Percentiles rank a stretch among this genome's conserved stretches.
Conservation (phyloP, 2,797 vertebrate species). For the Takifugu rubripes region DNA sequence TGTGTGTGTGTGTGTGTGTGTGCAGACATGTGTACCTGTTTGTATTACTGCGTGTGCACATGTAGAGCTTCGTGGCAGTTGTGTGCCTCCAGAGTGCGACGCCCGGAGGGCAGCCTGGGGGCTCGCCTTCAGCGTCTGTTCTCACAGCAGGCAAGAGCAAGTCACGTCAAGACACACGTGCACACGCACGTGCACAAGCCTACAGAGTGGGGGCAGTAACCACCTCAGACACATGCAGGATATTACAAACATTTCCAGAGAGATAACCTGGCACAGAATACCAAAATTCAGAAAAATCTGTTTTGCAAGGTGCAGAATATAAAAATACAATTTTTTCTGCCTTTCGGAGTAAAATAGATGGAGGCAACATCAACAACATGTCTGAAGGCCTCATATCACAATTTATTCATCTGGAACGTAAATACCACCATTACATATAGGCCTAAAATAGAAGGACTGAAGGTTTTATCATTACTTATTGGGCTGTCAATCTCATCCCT, state of each 20-base stretch:
- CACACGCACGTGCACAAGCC: slow-evolving; percentile 9
- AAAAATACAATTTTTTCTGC: slow-evolving; percentile 13
- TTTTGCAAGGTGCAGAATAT: slow-evolving; percentile 49
- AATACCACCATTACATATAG: no score
- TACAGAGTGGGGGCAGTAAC: slow-evolving; percentile 37
- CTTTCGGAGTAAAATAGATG: neutral
- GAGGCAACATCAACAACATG: neutral
- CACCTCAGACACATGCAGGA: slow-evolving; percentile 61
- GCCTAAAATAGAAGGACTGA: slow-evolving; percentile 51
- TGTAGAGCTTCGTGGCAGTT: slow-evolving; percentile 45
- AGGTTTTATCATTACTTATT: slow-evolving; percentile 63
- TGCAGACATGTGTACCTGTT: neutral
- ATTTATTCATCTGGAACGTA: no score
- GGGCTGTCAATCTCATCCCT: slow-evolving; percentile 28
- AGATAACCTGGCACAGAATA: slow-evolving; percentile 45
- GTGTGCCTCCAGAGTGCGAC: slow-evolving; percentile 56
- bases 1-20: slow-evolving; percentile 18
- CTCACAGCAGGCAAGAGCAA: slow-evolving; percentile 73
- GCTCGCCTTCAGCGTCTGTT: slow-evolving; percentile 75
- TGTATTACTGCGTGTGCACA: neutral
- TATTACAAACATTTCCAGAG: slow-evolving; percentile 56
- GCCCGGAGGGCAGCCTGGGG: slow-evolving; percentile 74
- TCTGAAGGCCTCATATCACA: no score
- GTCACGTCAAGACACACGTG: slow-evolving; percentile 57
- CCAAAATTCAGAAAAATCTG: slow-evolving; percentile 42